Percentiles rank a stretch among this genome's conserved stretches.
Conservation (phyloP, 2,113 vertebrate genomes). For the Zapus hudsonius region DNA sequence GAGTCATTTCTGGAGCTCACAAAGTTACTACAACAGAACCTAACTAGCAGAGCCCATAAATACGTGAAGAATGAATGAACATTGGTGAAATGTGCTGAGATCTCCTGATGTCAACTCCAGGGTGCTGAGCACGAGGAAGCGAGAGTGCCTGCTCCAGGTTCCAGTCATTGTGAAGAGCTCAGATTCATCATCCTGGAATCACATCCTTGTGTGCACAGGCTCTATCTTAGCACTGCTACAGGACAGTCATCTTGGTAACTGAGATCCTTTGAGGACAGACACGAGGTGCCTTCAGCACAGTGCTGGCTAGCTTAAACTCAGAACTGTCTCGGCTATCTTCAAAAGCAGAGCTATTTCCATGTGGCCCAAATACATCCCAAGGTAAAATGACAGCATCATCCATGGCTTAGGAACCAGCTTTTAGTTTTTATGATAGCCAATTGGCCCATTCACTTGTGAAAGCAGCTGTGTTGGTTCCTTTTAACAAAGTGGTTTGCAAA, state of each 20-base stretch:
- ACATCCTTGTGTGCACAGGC: not conserved
- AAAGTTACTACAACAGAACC: not conserved
- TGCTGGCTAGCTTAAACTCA: not conserved
- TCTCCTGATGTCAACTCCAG: not conserved
- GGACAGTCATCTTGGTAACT: not conserved
- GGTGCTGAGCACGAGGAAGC: not conserved
- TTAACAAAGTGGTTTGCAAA: not conserved
- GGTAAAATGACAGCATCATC: not conserved
- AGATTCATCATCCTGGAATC: not conserved
- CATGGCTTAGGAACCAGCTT: not conserved
- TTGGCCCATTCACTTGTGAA: not conserved
- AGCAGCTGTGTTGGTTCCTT: not conserved
- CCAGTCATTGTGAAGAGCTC: not conserved
- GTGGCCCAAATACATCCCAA: not conserved
- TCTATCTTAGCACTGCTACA: rapidly evolving
- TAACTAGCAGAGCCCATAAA: not conserved
- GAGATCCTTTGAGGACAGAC: not conserved
- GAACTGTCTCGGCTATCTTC: not conserved
- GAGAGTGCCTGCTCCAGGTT: not conserved
- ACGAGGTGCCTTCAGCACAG: not conserved
- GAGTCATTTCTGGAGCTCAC: not conserved
- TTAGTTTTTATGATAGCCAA: not conserved
- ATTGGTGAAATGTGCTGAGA: not conserved
- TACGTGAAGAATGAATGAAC: not conserved
- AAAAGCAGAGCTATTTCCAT: not conserved